Evolutionary conservation across 2,888 invertebrate species (phyloP).

Genomic region (Ormyrus nitidulus): DNA sequence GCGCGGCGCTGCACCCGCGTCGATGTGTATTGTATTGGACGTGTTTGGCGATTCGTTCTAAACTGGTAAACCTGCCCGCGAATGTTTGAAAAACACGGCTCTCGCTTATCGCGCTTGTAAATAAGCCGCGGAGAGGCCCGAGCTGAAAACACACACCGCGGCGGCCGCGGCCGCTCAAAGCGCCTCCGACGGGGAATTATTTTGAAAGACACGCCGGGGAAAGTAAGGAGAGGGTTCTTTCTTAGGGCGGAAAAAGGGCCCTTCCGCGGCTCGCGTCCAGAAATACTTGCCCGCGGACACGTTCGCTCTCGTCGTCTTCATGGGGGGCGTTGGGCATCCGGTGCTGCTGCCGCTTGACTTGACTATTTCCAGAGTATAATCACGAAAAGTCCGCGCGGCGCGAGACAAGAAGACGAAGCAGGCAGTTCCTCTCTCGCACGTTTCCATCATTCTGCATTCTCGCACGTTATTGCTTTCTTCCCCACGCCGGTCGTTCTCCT

Average conservation of each 20-base stretch:
- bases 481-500: conserved; percentile 32
- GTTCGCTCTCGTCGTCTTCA: conserved; percentile 57
- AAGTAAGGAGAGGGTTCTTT: neutral
- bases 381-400: conserved; percentile 60
- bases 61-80: too few species aligned
- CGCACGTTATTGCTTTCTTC: conserved; percentile 53
- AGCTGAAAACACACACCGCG: too few species aligned
- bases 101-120: too few species aligned
- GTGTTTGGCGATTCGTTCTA: too few species aligned
- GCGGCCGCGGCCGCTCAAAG: too few species aligned
- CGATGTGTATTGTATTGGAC: too few species aligned
- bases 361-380: conserved; percentile 74
- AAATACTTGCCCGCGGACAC: conserved; percentile 61
- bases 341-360: conserved; percentile 57
- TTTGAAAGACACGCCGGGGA: neutral
- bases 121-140: too few species aligned
- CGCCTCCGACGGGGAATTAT: too few species aligned
- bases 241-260: conserved; percentile 11
- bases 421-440: conserved; percentile 24
- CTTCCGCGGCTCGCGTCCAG: conserved; percentile 59
- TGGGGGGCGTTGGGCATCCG: conserved; percentile 67
- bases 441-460: conserved; percentile 57
- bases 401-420: neutral
- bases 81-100: too few species aligned
- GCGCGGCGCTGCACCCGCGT: too few species aligned